Conservation (phyloP, 2,797 vertebrate species). For the Staurois parvus region DNA sequence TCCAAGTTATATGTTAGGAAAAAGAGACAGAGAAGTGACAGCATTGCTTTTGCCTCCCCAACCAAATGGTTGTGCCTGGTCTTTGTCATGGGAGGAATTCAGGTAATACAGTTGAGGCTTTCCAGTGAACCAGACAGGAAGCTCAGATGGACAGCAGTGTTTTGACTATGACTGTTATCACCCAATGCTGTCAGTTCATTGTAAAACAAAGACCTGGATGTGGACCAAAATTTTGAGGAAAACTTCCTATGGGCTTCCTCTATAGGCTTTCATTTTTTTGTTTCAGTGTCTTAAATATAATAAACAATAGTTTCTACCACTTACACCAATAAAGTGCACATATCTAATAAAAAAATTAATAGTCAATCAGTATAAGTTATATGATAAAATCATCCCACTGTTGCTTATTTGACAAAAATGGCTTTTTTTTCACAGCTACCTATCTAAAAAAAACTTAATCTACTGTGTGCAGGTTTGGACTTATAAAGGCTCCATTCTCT, state of each 20-base stretch:
- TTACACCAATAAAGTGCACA: too few relatives aligned
- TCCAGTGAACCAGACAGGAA: conserved; percentile 47
- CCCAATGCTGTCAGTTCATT: conserved; percentile 24
- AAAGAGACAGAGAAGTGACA: neutral
- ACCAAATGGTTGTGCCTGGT: conserved; percentile 30
- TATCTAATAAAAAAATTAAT: too few relatives aligned
- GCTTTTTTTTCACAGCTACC: too few relatives aligned
- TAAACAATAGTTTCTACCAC: too few relatives aligned
- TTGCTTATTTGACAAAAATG: too few relatives aligned
- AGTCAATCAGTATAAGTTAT: too few relatives aligned
- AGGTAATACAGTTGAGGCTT: conserved; percentile 44
- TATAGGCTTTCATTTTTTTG: neutral
- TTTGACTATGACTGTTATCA: conserved; percentile 43
- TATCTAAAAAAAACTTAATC: too few relatives aligned
- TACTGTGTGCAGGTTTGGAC: too few relatives aligned
- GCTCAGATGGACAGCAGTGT: conserved; percentile 26
- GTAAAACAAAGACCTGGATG: conserved; percentile 13
- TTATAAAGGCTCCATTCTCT: too few relatives aligned
- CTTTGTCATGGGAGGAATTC: conserved; percentile 44
- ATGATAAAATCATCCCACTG: too few relatives aligned
- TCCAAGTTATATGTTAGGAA: conserved; percentile 14
- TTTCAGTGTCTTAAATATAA: neutral
- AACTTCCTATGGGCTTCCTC: conserved; percentile 43
- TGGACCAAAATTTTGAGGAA: conserved; percentile 6
- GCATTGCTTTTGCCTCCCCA: neutral